phyloP scores from a whole-genome alignment of 2,113 vertebrate species.

The Cisticola juncidis region DNA sequence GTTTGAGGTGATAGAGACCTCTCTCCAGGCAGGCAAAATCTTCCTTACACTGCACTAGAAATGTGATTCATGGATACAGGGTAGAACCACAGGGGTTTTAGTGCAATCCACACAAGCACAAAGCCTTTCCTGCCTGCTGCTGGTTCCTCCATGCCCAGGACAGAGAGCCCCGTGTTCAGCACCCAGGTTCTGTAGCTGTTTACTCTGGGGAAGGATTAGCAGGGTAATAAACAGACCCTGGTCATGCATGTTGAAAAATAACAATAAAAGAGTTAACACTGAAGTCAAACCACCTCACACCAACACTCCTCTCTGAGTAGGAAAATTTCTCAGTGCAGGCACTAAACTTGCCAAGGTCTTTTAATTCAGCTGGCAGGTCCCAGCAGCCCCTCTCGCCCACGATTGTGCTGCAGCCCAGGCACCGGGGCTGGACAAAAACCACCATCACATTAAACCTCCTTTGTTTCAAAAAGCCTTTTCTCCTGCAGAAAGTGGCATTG shows the following conservation, averaged over 20 bases:
- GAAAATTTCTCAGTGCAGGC: constrained; percentile 18
- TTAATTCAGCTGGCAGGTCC: not conserved
- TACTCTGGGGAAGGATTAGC: not conserved
- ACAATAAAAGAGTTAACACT: constrained; percentile 41
- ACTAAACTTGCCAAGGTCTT: constrained; percentile 23
- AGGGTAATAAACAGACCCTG: not conserved
- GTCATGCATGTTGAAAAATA: not conserved
- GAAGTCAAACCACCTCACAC: constrained; percentile 34
- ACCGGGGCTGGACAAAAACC: not conserved
- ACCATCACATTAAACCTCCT: not conserved
- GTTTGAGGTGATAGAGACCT: not conserved
- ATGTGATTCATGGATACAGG: rapidly evolving
- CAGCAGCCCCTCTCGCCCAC: constrained; percentile 4
- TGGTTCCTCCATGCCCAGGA: not conserved
- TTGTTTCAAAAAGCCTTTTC: not conserved
- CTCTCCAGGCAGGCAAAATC: not conserved
- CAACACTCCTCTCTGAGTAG: not conserved
- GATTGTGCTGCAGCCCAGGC: not conserved
- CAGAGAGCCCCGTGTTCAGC: not conserved
- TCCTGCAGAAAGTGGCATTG: not conserved
- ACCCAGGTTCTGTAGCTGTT: not conserved
- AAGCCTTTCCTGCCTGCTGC: not conserved
- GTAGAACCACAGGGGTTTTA: not conserved
- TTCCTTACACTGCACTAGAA: not conserved
- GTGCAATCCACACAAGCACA: not conserved